phyloP scores from a whole-genome alignment of 2,888 invertebrate genomes.

The Drosophila anomelani region DNA sequence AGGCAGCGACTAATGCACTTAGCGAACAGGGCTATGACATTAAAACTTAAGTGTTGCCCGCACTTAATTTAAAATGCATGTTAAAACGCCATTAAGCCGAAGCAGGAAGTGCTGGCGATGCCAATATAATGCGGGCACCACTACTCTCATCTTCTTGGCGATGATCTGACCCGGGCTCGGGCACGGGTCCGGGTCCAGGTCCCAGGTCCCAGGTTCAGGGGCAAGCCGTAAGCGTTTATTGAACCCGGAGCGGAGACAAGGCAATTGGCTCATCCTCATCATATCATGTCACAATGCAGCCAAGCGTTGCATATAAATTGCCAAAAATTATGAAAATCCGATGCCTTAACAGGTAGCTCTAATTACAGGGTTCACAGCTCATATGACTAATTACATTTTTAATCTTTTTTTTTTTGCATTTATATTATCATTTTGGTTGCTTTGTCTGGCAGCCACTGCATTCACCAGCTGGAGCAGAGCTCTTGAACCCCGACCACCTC shows the following conservation, averaged over 20 bases:
- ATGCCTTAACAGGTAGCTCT: slow-evolving; percentile 62
- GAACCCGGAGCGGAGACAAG: slow-evolving; percentile 48
- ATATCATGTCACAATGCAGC: slow-evolving; percentile 38
- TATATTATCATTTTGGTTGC: background rate
- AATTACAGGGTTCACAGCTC: slow-evolving; percentile 59
- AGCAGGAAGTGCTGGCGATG: slow-evolving; percentile 65
- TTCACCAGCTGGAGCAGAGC: slow-evolving; percentile 30
- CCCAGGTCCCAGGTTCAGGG: slow-evolving; percentile 22
- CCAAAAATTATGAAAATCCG: slow-evolving; percentile 60
- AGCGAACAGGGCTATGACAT: slow-evolving; percentile 59
- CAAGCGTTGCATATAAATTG: slow-evolving; percentile 69
- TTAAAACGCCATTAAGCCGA: slow-evolving; percentile 66
- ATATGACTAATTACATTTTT: slow-evolving; percentile 57
- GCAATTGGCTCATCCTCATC: slow-evolving; percentile 38
- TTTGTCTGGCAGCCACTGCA: slow-evolving; percentile 33
- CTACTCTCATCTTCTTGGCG: slow-evolving; percentile 34
- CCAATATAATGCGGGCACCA: slow-evolving; percentile 37
- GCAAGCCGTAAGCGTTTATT: slow-evolving; percentile 53
- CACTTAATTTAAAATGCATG: slow-evolving; percentile 77
- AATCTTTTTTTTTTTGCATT: background rate
- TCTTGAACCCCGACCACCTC: slow-evolving; percentile 41
- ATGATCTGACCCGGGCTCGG: slow-evolving; percentile 25
- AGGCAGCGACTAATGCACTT: slow-evolving; percentile 63
- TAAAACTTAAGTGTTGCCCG: slow-evolving; percentile 63
- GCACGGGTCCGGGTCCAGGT: slow-evolving; percentile 12